Conservation (phyloP, 1,140 invertebrate genomes). For the Drosophila grimshawi region DNA sequence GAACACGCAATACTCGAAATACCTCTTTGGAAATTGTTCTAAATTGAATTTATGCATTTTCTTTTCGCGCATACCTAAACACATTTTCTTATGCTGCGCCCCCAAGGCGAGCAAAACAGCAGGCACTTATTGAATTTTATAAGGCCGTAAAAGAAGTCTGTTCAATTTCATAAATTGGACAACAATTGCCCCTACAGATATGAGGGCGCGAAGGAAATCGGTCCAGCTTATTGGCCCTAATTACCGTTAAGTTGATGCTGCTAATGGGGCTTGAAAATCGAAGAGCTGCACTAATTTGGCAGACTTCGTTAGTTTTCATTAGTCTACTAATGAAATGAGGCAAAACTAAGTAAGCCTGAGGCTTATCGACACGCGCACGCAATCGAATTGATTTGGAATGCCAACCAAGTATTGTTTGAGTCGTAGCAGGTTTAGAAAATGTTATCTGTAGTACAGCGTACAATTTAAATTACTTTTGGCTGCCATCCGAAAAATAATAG, state of each 20-base stretch:
- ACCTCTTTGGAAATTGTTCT: conserved; percentile 40
- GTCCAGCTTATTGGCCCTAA: conserved; percentile 65
- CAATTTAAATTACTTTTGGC: conserved; percentile 26
- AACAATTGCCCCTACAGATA: conserved; percentile 60
- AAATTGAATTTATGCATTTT: conserved; percentile 70
- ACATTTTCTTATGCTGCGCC: conserved; percentile 7
- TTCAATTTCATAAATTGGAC: conserved; percentile 74
- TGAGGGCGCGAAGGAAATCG: conserved; percentile 36
- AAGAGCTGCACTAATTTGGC: conserved; percentile 28
- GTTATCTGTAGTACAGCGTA: conserved; percentile 12
- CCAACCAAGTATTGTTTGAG: not conserved
- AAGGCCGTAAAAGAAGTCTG: conserved; percentile 55
- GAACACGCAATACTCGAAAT: conserved; percentile 28
- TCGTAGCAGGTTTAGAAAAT: conserved; percentile 21
- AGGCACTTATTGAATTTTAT: conserved; percentile 69
- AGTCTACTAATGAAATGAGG: conserved; percentile 18
- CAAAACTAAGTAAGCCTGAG: conserved; percentile 12
- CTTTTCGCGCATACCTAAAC: conserved; percentile 2
- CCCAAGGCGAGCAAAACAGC: conserved; percentile 12
- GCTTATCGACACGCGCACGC: not conserved
- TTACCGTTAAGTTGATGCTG: conserved; percentile 35
- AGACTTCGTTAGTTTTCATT: conserved; percentile 49
- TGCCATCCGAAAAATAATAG: conserved; percentile 35
- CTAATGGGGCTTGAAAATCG: conserved; percentile 2
- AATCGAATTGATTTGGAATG: not conserved